Evolutionary conservation across 2,113 vertebrate genomes (phyloP).

Genomic region (Nothobranchius furzeri): DNA sequence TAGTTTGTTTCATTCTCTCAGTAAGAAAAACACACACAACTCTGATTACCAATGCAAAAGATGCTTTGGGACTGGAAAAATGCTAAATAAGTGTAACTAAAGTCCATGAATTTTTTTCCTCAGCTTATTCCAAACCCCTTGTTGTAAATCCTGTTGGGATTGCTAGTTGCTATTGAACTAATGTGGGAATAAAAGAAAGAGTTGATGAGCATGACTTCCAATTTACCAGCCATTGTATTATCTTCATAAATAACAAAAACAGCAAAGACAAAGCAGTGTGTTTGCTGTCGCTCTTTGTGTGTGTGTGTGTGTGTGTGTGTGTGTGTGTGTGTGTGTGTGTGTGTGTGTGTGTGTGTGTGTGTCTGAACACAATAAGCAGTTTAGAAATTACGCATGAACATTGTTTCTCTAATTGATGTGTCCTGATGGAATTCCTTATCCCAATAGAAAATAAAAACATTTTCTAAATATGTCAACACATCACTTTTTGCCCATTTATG

Average conservation of each 20-base stretch:
- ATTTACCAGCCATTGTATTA: constrained; percentile 18
- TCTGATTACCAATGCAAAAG: constrained; percentile 7
- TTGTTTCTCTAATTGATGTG: not conserved
- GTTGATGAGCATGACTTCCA: constrained; percentile 14
- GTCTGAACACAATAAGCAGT: not conserved
- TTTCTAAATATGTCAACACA: not conserved
- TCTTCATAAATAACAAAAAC: constrained; percentile 14
- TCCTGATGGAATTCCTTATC: not conserved
- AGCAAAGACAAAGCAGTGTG: not conserved
- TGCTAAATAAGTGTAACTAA: constrained; percentile 6
- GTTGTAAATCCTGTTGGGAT: constrained; percentile 23
- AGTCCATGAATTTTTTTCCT: not conserved
- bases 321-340: no score
- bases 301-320: not conserved
- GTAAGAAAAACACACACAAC: not conserved
- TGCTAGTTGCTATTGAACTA: constrained; percentile 9
- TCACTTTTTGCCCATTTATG: not conserved
- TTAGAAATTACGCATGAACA: not conserved
- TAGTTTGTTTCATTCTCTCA: not conserved
- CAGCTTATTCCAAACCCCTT: constrained; percentile 20
- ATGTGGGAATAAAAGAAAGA: constrained; percentile 17
- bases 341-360: constrained; percentile 6
- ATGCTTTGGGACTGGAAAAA: no score
- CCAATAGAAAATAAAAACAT: not conserved
- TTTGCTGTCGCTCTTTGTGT: not conserved